These are phyloP conservation scores for Griposia aprilina DNA, from an alignment of 2,888 invertebrate genomes.

Conservation along the genomic window DNA sequence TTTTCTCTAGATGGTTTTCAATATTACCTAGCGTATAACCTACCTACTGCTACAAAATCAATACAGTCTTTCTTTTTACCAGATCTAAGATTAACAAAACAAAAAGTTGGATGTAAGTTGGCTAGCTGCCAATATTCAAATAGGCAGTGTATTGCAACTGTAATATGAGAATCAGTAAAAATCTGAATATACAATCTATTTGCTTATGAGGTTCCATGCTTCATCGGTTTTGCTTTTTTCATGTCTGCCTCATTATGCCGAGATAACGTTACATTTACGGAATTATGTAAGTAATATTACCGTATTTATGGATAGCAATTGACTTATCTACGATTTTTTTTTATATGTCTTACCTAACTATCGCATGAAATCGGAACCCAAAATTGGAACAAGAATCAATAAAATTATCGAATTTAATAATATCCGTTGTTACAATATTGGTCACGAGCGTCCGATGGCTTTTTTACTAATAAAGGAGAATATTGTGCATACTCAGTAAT, in stretches of 20 bases:
- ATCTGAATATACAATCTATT: slow-evolving; percentile 54
- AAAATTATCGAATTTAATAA: slow-evolving; percentile 13
- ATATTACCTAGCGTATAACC: not conserved
- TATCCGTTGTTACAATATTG: slow-evolving; percentile 36
- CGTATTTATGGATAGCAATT: slow-evolving; percentile 24
- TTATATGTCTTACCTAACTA: slow-evolving; percentile 36
- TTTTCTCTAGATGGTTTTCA: not conserved
- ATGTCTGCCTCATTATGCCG: slow-evolving; percentile 65
- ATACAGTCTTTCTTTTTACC: not conserved
- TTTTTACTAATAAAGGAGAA: slow-evolving; percentile 34
- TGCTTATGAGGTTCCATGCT: slow-evolving; percentile 67
- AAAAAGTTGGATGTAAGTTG: not conserved
- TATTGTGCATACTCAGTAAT: slow-evolving; percentile 31
- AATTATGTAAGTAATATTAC: slow-evolving; percentile 67
- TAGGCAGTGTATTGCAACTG: slow-evolving; percentile 59
- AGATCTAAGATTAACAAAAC: slow-evolving; percentile 6
- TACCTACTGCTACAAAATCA: no score
- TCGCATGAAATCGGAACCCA: slow-evolving; percentile 19
- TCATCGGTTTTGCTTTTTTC: slow-evolving; percentile 67
- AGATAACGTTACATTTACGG: slow-evolving; percentile 70
- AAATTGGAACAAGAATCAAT: slow-evolving; percentile 33
- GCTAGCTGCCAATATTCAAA: slow-evolving; percentile 35
- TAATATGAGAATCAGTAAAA: slow-evolving; percentile 68
- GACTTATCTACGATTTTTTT: slow-evolving; percentile 8
- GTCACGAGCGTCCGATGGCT: slow-evolving; percentile 22